Conservation (phyloP, 2,113 vertebrate species). For the Hepsetus odoe region DNA sequence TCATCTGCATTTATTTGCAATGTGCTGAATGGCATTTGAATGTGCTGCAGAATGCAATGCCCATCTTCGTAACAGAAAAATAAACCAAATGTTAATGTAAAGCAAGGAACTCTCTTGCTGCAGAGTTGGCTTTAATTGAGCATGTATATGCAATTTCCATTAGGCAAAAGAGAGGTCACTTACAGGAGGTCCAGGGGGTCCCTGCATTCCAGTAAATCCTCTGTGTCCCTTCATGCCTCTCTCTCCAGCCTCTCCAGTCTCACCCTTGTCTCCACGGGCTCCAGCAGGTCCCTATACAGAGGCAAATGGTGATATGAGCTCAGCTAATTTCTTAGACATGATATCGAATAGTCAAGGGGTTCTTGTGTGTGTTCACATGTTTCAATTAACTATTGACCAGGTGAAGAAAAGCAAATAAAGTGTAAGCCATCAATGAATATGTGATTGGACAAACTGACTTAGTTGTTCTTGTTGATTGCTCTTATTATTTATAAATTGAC, state of each 20-base stretch:
- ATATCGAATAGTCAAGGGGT: background rate
- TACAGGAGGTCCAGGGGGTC: constrained; percentile 88
- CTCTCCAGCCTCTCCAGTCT: constrained; percentile 91
- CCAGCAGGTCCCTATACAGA: constrained; percentile 83
- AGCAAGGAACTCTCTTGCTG: too few species aligned
- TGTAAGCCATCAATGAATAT: background rate
- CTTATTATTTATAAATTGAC: background rate
- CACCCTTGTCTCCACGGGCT: constrained; percentile 97
- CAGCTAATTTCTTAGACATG: background rate
- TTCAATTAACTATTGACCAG: background rate
- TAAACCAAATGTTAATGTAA: too few species aligned
- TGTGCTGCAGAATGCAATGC: too few species aligned
- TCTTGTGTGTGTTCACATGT: background rate
- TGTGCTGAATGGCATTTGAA: background rate
- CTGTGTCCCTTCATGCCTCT: constrained; percentile 99
- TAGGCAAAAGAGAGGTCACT: constrained; percentile 58
- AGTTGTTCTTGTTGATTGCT: background rate
- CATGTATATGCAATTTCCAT: background rate
- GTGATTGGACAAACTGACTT: background rate
- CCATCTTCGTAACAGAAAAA: background rate
- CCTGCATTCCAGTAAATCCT: constrained; percentile 96
- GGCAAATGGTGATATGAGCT: background rate
- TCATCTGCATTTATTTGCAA: background rate
- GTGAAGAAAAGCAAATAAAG: background rate
- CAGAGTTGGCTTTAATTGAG: background rate